Base-by-base conservation (phyloP, 1,140 invertebrate species). In the Plectrocnemia conspersa region DNA sequence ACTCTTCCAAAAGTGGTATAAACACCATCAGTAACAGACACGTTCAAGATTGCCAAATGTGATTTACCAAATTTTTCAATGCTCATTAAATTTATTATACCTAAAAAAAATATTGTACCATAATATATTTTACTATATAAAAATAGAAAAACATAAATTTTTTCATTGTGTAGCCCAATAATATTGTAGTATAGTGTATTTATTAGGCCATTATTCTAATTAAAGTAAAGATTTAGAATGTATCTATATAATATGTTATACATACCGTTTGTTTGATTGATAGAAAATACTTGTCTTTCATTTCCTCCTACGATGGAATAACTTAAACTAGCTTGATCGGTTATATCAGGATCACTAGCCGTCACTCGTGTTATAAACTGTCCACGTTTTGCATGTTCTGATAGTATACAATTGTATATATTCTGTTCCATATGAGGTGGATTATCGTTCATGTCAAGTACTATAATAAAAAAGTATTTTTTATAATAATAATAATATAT, bases 261-360 rank as follows among this genome's bases (percentile, higher is more conserved):
- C 47, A 18, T 18, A 61, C 59, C 59, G 46, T 61, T 61, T 9
- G 59, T 61, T 25, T 46, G 49, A 29, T 61, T 61, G n/a, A 95
- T 90, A 3, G 77, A 78, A 69, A 93, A 93, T 0, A 84, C 84
- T 69, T 90, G 86, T 58, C 86, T 80, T 47, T 89, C 83, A 68
- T 92, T 91, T n/a, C 91, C 90, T 18, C 85, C 84, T 1, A 89
- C 83, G 36, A 94, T 92, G 19, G 85, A 82, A 66, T 93, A 95
- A 1, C 72, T 76, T 2, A 95, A 69, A 38, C 77, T 79, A 24
- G 76, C 77, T 41, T 80, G 79, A 67, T 92, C 88, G 10, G 82
- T 78, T 35, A 76, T 72, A 69, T 94, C 91, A 1, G 83, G 80
- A 75, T 95, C 92, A 62, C 82, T 85, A 0, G 90, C 92, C 9